Evolutionary conservation across 2,888 invertebrate genomes (phyloP), one percentile per base, ranked within the genome.

Genomic region (Platycnemis pennipes): DNA sequence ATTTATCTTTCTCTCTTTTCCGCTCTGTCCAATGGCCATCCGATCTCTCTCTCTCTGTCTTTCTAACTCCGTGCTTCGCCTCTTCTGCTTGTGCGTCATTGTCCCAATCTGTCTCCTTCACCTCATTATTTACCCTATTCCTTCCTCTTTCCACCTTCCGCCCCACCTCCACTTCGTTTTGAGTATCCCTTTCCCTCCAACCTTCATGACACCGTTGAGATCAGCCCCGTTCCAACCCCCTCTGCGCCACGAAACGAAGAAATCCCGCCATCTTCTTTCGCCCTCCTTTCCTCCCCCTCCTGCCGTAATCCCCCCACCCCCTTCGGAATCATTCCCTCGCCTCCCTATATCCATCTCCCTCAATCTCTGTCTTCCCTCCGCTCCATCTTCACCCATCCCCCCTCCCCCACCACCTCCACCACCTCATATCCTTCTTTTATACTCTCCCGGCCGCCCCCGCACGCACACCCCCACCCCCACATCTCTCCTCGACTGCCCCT

Each of bases 311-410:
- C 87, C 26, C 44, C 11, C 45, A 45, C 7, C 46, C 26, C n/a
- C 8, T 0, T 26, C 13, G 13, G 22, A 42, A 7, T 42, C 45
- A 7, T n/a, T 19, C 42, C 16, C 11, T 42, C 44, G 22, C 87
- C 7, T n/a, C 87, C 45, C 87, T n/a, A 26, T 46, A 46, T 46
- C 44, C 46, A 44, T 87, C 87, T 87, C 87, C 46, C 87, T 87
- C 87, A 46, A 44, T 87, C 87, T 87, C n/a, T 46, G 45, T 87
- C 87, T 87, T 87, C 87, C 37, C 37, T 63, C 63, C 63, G 26
- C 63, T 63, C 63, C 63, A 63, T 63, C 86, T 86, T 44, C n/a
- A 3, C 37, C 77, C 31, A 11, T 26, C 77, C n/a, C n/a, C 26
- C 77, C 77, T 11, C 8, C 31, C 77, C 42, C 86, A 22, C n/a